These are phyloP conservation scores for Lasaia peninsularis DNA, from an alignment of 1,140 invertebrate species.

Conservation along the genomic window DNA sequence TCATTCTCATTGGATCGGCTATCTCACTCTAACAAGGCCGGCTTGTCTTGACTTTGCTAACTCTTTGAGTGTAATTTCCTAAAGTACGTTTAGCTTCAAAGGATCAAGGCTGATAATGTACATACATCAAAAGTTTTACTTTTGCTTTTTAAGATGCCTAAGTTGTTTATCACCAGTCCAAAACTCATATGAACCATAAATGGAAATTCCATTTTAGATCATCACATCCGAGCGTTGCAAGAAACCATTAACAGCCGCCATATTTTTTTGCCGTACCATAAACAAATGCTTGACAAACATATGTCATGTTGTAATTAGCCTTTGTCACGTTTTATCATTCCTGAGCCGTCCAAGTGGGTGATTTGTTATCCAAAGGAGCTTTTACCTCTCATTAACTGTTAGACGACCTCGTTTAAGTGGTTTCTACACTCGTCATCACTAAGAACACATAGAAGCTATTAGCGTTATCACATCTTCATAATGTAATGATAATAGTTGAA, in stretches of 20 bases:
- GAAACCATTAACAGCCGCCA: background rate
- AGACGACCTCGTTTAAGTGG: conserved; percentile 53
- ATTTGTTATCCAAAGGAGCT: conserved; percentile 61
- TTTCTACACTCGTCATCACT: conserved; percentile 48
- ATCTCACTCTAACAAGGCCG: too few species aligned
- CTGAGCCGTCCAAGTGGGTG: conserved; percentile 40
- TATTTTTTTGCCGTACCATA: conserved; percentile 7
- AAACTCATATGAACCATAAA: too few species aligned
- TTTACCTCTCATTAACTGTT: conserved; percentile 71
- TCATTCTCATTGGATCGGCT: too few species aligned
- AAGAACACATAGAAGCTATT: conserved; percentile 22
- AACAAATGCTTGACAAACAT: conserved; percentile 22
- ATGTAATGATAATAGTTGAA: too few species aligned
- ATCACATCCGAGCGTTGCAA: background rate
- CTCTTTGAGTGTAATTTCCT: too few species aligned
- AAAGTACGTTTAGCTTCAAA: too few species aligned
- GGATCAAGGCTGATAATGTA: too few species aligned
- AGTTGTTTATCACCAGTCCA: too few species aligned
- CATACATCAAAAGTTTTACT: too few species aligned
- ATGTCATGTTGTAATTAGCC: conserved; percentile 29
- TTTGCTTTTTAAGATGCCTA: too few species aligned
- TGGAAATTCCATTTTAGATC: too few species aligned
- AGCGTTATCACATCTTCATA: conserved; percentile 10
- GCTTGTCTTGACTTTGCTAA: too few species aligned
- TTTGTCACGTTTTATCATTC: conserved; percentile 47